Evolutionary conservation across 2,797 vertebrate species (phyloP).

Genomic region (Loris lydekkerianus): DNA sequence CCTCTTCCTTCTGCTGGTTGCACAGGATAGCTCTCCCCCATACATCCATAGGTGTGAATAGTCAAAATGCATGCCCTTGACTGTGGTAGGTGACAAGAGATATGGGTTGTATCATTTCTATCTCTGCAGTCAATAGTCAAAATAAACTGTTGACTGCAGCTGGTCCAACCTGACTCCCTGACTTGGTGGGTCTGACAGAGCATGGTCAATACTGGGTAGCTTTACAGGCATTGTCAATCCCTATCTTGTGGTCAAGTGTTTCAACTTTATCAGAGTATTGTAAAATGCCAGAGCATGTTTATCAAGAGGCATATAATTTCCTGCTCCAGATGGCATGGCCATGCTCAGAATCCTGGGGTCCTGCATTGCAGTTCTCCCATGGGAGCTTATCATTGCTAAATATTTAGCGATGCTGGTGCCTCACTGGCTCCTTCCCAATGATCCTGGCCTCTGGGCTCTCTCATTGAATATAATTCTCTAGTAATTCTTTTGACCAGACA

Average conservation of each 20-base stretch:
- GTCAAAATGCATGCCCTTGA: background rate
- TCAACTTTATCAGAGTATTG: background rate
- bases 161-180: background rate
- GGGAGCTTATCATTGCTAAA: background rate
- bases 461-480: background rate
- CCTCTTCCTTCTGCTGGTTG: background rate
- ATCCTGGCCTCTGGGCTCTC: background rate
- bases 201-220: background rate
- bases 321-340: background rate
- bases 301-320: slow-evolving; percentile 34
- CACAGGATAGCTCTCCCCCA: background rate
- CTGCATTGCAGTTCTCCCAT: background rate
- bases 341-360: slow-evolving; percentile 24
- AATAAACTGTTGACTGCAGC: background rate
- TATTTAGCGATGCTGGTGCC: background rate
- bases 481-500: background rate
- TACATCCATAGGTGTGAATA: background rate
- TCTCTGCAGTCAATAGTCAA: background rate
- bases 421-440: background rate
- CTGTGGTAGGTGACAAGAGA: background rate
- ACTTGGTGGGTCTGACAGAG: background rate
- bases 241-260: background rate
- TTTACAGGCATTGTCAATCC: background rate
- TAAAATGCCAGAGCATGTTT: background rate
- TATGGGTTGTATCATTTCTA: background rate